Evolutionary conservation across 2,888 invertebrate genomes (phyloP), one percentile per base, ranked within the genome.

Genomic region (Tinea pellionella): DNA sequence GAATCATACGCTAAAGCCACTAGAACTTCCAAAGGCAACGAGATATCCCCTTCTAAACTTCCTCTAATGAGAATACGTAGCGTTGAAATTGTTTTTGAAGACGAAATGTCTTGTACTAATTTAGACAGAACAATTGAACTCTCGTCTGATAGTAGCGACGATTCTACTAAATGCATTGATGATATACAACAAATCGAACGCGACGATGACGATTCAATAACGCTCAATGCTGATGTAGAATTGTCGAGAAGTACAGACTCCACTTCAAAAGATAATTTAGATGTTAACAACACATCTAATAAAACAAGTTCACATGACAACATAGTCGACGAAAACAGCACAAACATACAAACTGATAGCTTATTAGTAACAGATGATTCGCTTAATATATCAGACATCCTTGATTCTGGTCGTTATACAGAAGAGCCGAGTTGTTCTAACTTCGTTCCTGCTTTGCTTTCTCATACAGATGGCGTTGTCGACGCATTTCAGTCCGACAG

Each of bases 31-130:
- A 81, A 74, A 67, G 78, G 85, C 37, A 75, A 85, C 66, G 85
- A 86, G 65, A 73, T 86, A 47, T 83, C 86, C 1, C 86, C 83
- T 0, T 69, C 74, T 6, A 86, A 82, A 68, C 80, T 85, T 74
- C 85, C 86, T 2, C 72, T 86, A 6, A 84, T 86, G 84, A 77
- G 86, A 63, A 87, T 86, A 61, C 69, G 85, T 60, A 87, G 87
- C 66, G 85, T 87, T 61, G 86, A 87, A 70, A 87, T 87, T 11
- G 80, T 86, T 1, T 87, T 86, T 65, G 85, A 87, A 65, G 86
- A 86, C 60, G 87, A 86, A 71, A 74, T 86, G 74, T 85, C 86
- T 30, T 85, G 80, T 64, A 79, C 80, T 0, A 84, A 79, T 0
- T 78, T 74, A 2, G 86, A 85, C 61, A 73, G 76, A 55, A 81